These are phyloP conservation scores for Philereme vetulata DNA, from an alignment of 2,888 invertebrate genomes.

Conservation along the genomic window DNA sequence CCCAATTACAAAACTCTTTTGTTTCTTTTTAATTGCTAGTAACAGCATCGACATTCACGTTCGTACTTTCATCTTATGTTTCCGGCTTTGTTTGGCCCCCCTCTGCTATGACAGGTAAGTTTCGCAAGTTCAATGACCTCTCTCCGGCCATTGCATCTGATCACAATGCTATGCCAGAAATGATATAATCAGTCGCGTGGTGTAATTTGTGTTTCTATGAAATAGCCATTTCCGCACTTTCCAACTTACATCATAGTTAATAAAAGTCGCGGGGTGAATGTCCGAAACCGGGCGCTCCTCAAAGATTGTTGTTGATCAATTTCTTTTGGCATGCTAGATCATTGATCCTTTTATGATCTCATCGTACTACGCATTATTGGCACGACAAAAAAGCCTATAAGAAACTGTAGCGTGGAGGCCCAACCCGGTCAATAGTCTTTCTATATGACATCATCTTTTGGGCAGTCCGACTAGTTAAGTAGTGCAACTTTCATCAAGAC, in stretches of 20 bases:
- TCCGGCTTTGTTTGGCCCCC: constrained; percentile 54
- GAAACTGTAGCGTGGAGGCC: constrained; percentile 38
- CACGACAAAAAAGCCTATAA: constrained; percentile 44
- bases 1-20: constrained; percentile 60
- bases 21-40: constrained; percentile 51
- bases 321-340: constrained; percentile 72
- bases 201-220: constrained; percentile 64
- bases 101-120: constrained; percentile 73
- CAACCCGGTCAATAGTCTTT: constrained; percentile 28
- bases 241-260: constrained; percentile 76
- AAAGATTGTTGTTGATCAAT: constrained; percentile 61
- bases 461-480: constrained; percentile 21
- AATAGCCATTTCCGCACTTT: constrained; percentile 79
- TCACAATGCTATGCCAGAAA: constrained; percentile 59
- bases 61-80: constrained; percentile 70
- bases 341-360: constrained; percentile 81
- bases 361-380: constrained; percentile 56
- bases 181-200: constrained; percentile 69
- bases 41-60: constrained; percentile 50
- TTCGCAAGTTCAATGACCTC: constrained; percentile 80
- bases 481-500: constrained; percentile 58
- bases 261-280: constrained; percentile 70
- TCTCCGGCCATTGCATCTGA: constrained; percentile 61
- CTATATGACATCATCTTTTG: constrained; percentile 28
- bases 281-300: constrained; percentile 54